Conservation (phyloP, 2,888 invertebrate species). For the Glaucopsyche alexis region DNA sequence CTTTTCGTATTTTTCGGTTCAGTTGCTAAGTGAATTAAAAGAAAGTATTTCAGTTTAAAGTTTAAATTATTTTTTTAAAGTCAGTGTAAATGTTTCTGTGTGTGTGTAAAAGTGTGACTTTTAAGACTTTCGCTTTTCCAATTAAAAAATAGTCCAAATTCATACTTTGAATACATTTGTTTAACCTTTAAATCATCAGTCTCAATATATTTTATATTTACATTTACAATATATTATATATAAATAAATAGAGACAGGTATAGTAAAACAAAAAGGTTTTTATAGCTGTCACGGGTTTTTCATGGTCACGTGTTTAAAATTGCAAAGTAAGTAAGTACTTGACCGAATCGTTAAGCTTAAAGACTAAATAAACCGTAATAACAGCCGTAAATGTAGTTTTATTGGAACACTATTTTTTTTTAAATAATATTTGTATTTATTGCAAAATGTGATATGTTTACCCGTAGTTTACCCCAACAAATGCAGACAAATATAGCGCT, state of each 20-base stretch:
- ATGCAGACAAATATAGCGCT: no score
- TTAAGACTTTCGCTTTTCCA: background rate
- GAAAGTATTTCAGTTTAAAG: background rate
- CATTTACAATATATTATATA: no score
- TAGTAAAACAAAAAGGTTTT: background rate
- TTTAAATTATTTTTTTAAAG: background rate
- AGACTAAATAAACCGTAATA: background rate
- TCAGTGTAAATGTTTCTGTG: no score
- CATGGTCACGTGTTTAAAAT: background rate
- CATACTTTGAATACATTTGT: background rate
- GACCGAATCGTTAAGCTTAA: background rate
- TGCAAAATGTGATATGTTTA: no score
- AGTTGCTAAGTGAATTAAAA: conserved; percentile 2
- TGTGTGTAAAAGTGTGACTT: background rate
- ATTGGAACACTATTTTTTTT: background rate
- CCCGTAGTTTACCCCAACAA: no score
- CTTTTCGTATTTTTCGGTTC: conserved; percentile 19
- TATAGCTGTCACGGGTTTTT: background rate
- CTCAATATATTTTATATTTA: no score
- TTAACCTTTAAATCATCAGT: no score
- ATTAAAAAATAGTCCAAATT: background rate
- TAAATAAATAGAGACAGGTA: no score
- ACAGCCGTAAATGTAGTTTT: background rate
- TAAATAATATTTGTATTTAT: background rate
- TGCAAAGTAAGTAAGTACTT: background rate